Base-by-base conservation (phyloP, 1,140 invertebrate genomes). In the Calephelis virginiensis region DNA sequence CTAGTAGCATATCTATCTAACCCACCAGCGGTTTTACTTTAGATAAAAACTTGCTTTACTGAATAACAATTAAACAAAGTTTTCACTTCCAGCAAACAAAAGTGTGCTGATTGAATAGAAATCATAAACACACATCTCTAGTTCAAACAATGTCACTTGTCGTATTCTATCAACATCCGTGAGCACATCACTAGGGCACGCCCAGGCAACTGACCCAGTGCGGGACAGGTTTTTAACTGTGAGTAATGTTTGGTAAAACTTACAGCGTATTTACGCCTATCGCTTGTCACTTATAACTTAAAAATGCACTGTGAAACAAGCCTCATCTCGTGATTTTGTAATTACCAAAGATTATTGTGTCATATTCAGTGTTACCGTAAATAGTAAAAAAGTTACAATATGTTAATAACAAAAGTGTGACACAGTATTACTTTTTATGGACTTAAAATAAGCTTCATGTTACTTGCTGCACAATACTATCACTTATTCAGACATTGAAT, bases 181-280 rank as follows among this genome's bases (percentile, higher is more conserved):
- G 63, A 67, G 67, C 62, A 40, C 67, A 70, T 72, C 70, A 70
- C 73, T 70, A 70, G 45, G 47, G 61, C 66, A 68, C 63, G 76
- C 70, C 65, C 49, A 63, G 72, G 60, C 69, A 61, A 65, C 63
- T 72, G 81, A 83, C 81, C 81, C 67, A 83, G 68, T 80, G 63
- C 71, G 69, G 71, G 67, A 67, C 81, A 83, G 81, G 81, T 83
- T 83, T 78, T 59, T 48, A 47, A 50, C 17, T 40, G 45, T 8
- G 53, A 28, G 46, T 14, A 61, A 6, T 12, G 66, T 63, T 46
- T 62, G 68, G 65, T 17, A 45, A 12, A 17, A 59, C 17, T 66
- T 13, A 43, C 59, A 66, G 64, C 64, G 64, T 14, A 45, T 37
- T 38, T 13, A 8, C 46, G 43, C 61, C 47, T 28, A 8, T 46